Conservation (phyloP, 92 coral and sea anemone species). For the Bergia sp. region DNA sequence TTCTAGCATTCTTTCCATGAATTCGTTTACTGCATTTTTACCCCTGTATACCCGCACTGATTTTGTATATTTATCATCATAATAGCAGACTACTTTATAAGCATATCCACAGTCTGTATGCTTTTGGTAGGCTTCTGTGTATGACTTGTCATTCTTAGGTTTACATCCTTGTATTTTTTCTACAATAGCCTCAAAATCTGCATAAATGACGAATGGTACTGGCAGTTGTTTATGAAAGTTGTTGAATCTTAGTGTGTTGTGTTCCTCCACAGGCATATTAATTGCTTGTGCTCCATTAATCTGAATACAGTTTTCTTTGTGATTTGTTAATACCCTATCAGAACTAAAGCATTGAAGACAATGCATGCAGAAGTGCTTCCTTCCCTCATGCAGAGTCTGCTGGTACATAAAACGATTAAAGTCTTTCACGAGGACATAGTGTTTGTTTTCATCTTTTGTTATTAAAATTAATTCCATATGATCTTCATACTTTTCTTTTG, state of each 20-base stretch:
- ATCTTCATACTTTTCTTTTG: constrained; percentile 17
- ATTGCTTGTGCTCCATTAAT: constrained; percentile 49
- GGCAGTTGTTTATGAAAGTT: constrained; percentile 42
- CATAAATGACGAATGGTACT: constrained; percentile 51
- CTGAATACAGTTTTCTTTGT: constrained; percentile 37
- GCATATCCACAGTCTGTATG: constrained; percentile 44
- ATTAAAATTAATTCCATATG: constrained; percentile 16
- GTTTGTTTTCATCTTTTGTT: constrained; percentile 30
- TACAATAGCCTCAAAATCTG: constrained; percentile 53
- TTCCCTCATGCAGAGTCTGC: constrained; percentile 29
- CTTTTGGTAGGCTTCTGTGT: constrained; percentile 46
- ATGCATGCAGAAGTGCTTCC: constrained; percentile 52
- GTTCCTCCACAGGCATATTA: constrained; percentile 47
- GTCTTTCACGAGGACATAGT: constrained; percentile 38
- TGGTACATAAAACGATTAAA: constrained; percentile 34
- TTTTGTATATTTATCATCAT: constrained; percentile 47
- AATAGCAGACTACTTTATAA: constrained; percentile 52
- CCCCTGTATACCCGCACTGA: constrained; percentile 41
- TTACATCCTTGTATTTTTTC: constrained; percentile 17
- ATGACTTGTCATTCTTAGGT: constrained; percentile 31
- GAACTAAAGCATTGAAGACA: constrained; percentile 50
- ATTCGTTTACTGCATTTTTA: constrained; percentile 16
- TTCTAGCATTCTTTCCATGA: constrained; percentile 43
- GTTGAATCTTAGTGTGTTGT: constrained; percentile 34
- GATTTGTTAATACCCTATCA: constrained; percentile 36